Conservation (phyloP, 2,888 invertebrate genomes). For the Mechanitis messenoides region DNA sequence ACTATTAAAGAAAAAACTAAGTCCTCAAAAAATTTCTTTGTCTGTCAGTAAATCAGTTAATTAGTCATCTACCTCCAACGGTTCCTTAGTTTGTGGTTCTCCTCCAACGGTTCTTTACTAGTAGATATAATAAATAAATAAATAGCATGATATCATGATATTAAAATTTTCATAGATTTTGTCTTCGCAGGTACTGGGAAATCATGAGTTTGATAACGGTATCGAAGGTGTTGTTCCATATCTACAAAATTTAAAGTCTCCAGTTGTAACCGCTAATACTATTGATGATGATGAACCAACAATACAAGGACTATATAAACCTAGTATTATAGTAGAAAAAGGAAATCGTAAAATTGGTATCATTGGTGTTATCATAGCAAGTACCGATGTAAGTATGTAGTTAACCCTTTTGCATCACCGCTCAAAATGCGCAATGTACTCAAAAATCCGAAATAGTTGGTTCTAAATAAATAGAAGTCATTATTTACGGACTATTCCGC, state of each 20-base stretch:
- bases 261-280: constrained; percentile 86
- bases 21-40: not conserved
- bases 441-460: too few relatives aligned
- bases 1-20: too few relatives aligned
- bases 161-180: too few relatives aligned
- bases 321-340: constrained; percentile 80
- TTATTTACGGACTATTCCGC: too few relatives aligned
- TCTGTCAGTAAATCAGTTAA: too few relatives aligned
- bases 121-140: too few relatives aligned
- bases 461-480: too few relatives aligned
- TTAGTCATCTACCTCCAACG: too few relatives aligned
- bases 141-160: too few relatives aligned
- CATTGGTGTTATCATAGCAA: constrained; percentile 81
- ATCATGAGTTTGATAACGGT: constrained; percentile 91
- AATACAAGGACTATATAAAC: constrained; percentile 80
- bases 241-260: constrained; percentile 77
- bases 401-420: not conserved
- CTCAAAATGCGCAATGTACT: too few relatives aligned
- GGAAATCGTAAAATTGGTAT: constrained; percentile 84
- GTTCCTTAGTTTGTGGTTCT: too few relatives aligned
- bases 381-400: constrained; percentile 52
- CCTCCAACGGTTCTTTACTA: too few relatives aligned
- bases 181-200: constrained; percentile 82
- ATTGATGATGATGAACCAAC: constrained; percentile 81
- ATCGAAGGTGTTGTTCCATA: constrained; percentile 84